phyloP scores from a whole-genome alignment of 2,113 vertebrate genomes.

The Saguinus imperator region DNA sequence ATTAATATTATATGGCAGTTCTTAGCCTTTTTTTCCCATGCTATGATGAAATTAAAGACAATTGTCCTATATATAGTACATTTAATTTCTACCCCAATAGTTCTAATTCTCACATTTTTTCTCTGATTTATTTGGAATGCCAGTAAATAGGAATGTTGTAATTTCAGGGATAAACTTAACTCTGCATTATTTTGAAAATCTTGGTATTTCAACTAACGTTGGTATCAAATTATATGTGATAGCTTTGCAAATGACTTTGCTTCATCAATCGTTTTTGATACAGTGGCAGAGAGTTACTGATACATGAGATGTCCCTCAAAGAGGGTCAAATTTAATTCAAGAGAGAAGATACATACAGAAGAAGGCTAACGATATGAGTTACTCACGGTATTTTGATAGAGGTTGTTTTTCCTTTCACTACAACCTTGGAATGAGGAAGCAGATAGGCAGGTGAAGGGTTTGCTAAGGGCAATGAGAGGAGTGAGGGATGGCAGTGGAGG shows the following conservation, averaged over 20 bases:
- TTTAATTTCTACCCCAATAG: background rate
- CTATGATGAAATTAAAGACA: background rate
- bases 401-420: background rate
- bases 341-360: background rate
- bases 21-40: background rate
- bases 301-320: background rate
- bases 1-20: background rate
- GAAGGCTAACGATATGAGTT: background rate
- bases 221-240: background rate
- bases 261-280: background rate
- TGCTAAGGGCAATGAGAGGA: background rate
- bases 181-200: background rate
- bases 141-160: background rate
- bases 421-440: background rate
- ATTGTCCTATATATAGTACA: background rate
- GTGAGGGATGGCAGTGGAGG: background rate
- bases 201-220: background rate
- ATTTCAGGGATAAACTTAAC: background rate
- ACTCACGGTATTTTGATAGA: background rate
- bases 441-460: background rate
- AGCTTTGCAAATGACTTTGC: background rate
- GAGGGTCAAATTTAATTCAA: background rate
- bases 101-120: background rate
- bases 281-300: background rate
- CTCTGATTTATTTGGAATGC: constrained; percentile 18